Evolutionary conservation across 2,113 vertebrate species (phyloP).

Genomic region (Todiramphus chloris): DNA sequence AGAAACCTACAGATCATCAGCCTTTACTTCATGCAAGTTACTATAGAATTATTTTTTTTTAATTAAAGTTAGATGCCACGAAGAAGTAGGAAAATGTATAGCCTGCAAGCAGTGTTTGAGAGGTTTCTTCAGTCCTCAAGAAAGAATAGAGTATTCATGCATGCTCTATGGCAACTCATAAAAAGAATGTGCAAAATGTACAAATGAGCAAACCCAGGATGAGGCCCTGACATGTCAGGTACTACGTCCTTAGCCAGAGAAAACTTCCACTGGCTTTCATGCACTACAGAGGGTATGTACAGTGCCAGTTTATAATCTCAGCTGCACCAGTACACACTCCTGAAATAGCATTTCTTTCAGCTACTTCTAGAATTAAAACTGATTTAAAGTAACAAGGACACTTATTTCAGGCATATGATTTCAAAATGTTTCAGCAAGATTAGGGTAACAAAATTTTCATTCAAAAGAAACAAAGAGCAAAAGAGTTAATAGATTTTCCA

Average conservation of each 20-base stretch:
- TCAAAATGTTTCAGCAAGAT: neutral
- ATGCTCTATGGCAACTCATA: neutral
- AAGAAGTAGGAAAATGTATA: neutral
- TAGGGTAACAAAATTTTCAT: neutral
- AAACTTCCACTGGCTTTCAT: neutral
- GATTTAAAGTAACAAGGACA: neutral
- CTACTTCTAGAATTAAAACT: neutral
- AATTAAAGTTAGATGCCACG: neutral
- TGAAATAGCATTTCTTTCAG: neutral
- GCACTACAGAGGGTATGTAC: neutral
- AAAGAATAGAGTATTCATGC: neutral
- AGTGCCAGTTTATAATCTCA: neutral
- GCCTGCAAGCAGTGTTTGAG: neutral
- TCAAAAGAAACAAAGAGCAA: neutral
- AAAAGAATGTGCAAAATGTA: neutral
- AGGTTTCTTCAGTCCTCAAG: neutral
- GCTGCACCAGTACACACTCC: neutral
- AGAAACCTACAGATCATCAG: neutral
- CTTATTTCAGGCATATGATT: neutral
- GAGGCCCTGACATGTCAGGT: neutral
- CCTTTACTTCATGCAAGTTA: neutral
- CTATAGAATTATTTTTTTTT: neutral
- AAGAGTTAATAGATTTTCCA: conserved; percentile 6
- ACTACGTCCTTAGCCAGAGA: neutral
- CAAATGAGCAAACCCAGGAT: neutral